Base-by-base conservation (phyloP, 2,113 vertebrate species). In the Malurus alboscapulatus region DNA sequence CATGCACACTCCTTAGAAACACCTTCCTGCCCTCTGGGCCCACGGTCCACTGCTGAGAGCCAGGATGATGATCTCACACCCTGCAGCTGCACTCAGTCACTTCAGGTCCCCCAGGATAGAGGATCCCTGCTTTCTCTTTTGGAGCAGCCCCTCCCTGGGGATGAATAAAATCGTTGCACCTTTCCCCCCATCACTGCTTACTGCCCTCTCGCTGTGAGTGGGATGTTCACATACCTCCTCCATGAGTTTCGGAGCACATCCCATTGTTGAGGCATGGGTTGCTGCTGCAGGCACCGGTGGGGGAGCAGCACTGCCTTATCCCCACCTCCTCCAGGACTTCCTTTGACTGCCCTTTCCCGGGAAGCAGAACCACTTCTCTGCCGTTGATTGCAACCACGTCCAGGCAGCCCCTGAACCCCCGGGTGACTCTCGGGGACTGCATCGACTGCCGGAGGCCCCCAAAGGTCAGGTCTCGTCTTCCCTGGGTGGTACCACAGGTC, bases 321-420 rank as follows among this genome's bases (percentile, higher is more conserved):
- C 98, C 98, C 30, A 97, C 97, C 68, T 98, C 97, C 68, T 98
- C 97, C 93, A 98, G 44, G 47, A 96, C 84, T 25, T 97, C 98
- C 2, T 82, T 87, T 10, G 85, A 40, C 14, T 86, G 97, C 91
- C 96, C 91, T 92, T 97, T 83, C 9, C 68, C 79, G 0, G 97
- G 97, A 4, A 97, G 94, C 51, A 87, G 96, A 83, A 95, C 92
- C 87, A 99, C 94, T 2, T 94, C 95, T 96, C 98, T 94, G 55
- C 98, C 96, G 0, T 99, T 98, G 86, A 99, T 96, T n/a, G 93
- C 79, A 58, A 99, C 69, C 38, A 88, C 94, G 4, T 99, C 98
- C 83, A 99, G 92, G 93, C 99, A 99, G 73, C 99, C 99, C 12
- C 88, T 93, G 79, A 99, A 99, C 6, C 98, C 98, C 32, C 58